phyloP scores from a whole-genome alignment of 2,888 invertebrate genomes.

The Eugnorisma glareosa region DNA sequence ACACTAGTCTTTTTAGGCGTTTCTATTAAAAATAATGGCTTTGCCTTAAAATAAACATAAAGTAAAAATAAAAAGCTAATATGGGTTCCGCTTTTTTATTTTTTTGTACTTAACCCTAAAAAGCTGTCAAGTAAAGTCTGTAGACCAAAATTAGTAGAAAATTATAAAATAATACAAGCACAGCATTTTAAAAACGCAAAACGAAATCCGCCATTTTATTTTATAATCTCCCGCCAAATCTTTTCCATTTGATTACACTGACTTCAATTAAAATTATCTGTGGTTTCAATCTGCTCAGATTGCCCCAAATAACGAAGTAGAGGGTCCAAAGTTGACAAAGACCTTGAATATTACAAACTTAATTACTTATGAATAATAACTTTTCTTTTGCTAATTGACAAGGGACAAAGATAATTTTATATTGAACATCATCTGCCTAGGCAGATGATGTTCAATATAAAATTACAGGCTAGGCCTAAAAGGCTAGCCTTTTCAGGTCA shows the following conservation, averaged over 20 bases:
- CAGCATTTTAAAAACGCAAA: neutral
- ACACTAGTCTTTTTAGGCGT: neutral
- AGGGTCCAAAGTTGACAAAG: neutral
- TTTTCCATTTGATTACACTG: constrained; percentile 51
- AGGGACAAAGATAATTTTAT: neutral
- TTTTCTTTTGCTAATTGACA: constrained; percentile 22
- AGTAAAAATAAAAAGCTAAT: neutral
- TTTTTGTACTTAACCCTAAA: too few species aligned
- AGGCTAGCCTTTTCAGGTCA: too few species aligned
- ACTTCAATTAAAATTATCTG: constrained; percentile 60
- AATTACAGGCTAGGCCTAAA: too few species aligned
- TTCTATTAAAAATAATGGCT: neutral
- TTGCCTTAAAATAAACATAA: neutral
- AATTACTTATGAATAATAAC: constrained; percentile 15
- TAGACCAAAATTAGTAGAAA: too few species aligned
- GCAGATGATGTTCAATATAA: too few species aligned
- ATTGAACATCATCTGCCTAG: too few species aligned
- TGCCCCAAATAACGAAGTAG: constrained; percentile 33
- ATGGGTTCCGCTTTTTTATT: too few species aligned
- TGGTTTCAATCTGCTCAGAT: constrained; percentile 48
- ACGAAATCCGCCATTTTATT: constrained; percentile 9
- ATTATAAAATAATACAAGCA: too few species aligned
- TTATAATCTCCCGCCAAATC: constrained; percentile 38
- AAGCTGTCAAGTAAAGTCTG: too few species aligned
- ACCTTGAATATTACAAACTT: neutral